Base-by-base conservation (phyloP, 2,888 invertebrate species). In the Nyleta sp. region DNA sequence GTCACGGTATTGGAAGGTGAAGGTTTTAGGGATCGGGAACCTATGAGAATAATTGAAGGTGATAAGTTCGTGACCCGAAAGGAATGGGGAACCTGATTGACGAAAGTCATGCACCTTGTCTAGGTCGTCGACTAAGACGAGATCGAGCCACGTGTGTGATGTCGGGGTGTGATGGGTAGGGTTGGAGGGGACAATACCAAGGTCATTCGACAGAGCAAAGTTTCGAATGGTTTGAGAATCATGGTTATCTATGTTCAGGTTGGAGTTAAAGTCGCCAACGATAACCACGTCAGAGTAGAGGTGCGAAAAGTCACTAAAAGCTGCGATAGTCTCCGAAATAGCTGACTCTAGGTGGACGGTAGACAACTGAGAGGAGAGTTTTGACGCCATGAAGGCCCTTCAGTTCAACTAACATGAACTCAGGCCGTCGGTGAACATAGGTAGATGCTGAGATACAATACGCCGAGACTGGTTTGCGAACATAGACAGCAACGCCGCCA, bases 1-100 rank as follows among this genome's bases (percentile, higher is more conserved):
- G 11, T 35, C 35, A 35, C 35, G 35, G 13, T 11, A n/a, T 5
- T n/a, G 35, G 13, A 35, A 35, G 2, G 35, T 11, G 35, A 10
- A 11, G 5, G 35, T 5, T 13, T 7, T 28, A 28, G 28, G 28
- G 5, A 28, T 5, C 7, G 5, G 28, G 28, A 28, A 35, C 7
- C 13, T 13, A 10, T 11, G 5, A 11, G 28, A 15, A 17, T 15
- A 22, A 13, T 62, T 48, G 40, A 57, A 57, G 8, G 55, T 15
- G n/a, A 57, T 17, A 5, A 22, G 24, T 40, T 57, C 55, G n/a
- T 57, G 55, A 6, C 40, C 53, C 8, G 53, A 53, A 10, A 53
- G 13, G 13, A 53, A 40, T 5, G 55, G 55, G 2, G 40, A 5
- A 5, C 55, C 28, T 7, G 38, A 57, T 24, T 40, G 55, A 17